Evolutionary conservation across 1,140 invertebrate genomes (phyloP).

Genomic region (Heliconius hermathena): DNA sequence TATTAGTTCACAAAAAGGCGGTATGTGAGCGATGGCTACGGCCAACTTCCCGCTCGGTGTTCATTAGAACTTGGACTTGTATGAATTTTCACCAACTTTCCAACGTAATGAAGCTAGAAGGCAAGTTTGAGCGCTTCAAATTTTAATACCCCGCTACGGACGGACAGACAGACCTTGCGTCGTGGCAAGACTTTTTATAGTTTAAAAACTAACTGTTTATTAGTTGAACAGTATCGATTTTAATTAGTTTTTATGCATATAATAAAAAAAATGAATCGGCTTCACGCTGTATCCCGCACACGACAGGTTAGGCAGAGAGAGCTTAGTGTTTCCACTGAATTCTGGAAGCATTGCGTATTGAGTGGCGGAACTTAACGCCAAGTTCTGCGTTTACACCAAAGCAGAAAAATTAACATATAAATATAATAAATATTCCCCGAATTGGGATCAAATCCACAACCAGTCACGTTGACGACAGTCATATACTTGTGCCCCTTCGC

Average conservation of each 20-base stretch:
- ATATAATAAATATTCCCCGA: no score
- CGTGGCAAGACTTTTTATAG: neutral
- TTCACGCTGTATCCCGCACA: no score
- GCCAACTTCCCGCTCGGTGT: slow-evolving; percentile 69
- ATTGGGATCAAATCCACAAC: no score
- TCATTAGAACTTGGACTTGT: slow-evolving; percentile 80
- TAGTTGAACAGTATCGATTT: neutral
- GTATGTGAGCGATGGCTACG: slow-evolving; percentile 53
- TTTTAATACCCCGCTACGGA: slow-evolving; percentile 68
- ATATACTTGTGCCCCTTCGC: no score
- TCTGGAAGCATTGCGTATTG: no score
- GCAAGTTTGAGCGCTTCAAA: slow-evolving; percentile 77
- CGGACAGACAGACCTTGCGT: slow-evolving; percentile 42
- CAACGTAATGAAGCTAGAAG: slow-evolving; percentile 77
- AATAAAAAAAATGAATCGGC: neutral
- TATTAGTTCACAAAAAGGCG: slow-evolving; percentile 58
- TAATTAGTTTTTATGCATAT: neutral
- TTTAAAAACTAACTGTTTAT: neutral
- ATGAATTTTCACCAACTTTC: slow-evolving; percentile 79
- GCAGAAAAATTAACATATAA: no score
- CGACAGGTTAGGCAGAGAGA: no score
- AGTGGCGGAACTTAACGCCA: no score
- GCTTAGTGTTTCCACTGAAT: no score
- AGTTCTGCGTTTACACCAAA: no score
- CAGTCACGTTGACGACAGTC: no score